Percentiles rank a stretch among this genome's conserved stretches.
Evolutionary conservation across 1,140 invertebrate genomes (phyloP).

Genomic region (Neelides sp.): DNA sequence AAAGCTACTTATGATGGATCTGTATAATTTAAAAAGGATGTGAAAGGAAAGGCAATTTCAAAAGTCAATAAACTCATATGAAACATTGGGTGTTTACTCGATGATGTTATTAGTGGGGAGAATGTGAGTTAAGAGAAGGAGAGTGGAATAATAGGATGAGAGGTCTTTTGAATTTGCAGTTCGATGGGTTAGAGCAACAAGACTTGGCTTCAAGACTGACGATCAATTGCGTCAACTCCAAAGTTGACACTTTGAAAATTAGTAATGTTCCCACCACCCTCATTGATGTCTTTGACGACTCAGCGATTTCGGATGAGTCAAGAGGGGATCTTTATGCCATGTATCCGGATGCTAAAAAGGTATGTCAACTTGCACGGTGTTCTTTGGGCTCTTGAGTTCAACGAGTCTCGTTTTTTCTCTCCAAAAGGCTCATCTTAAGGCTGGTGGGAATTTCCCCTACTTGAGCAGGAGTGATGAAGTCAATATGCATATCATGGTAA

Average conservation of each 20-base stretch:
- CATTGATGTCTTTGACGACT: constrained; percentile 82
- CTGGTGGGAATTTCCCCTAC: constrained; percentile 83
- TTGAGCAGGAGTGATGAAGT: constrained; percentile 78
- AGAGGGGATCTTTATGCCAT: constrained; percentile 8
- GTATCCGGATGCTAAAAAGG: not conserved
- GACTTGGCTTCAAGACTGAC: constrained; percentile 77
- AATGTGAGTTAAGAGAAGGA: too few relatives aligned
- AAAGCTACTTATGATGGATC: too few relatives aligned
- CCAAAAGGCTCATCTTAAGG: constrained; percentile 68
- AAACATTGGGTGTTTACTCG: too few relatives aligned
- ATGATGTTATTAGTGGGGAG: too few relatives aligned
- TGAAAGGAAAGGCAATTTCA: too few relatives aligned
- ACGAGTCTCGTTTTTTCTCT: not conserved
- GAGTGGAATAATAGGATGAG: too few relatives aligned
- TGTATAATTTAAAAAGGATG: too few relatives aligned
- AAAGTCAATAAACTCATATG: too few relatives aligned
- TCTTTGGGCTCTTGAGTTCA: not conserved
- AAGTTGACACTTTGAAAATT: constrained; percentile 65
- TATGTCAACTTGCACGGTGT: not conserved
- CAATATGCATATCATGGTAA: constrained; percentile 76
- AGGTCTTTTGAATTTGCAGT: constrained; percentile 41
- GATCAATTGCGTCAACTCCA: constrained; percentile 67
- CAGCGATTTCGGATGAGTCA: constrained; percentile 38
- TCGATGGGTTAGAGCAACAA: constrained; percentile 66
- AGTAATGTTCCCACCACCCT: constrained; percentile 59